phyloP scores from a whole-genome alignment of 2,113 vertebrate genomes.

The Phrynocephalus versicolor region DNA sequence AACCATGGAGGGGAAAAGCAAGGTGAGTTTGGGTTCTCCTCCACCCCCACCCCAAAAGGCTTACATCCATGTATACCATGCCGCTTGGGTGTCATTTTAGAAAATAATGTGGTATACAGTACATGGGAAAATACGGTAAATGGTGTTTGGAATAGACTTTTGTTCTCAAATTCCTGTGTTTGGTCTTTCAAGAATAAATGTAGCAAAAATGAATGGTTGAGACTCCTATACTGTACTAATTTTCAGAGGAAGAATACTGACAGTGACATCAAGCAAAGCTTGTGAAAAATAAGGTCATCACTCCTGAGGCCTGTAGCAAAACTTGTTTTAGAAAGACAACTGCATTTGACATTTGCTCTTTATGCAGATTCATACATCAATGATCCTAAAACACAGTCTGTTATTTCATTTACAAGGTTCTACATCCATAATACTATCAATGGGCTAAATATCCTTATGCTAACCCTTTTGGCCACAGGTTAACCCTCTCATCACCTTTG shows the following conservation, averaged over 20 bases:
- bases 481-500: background rate
- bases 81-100: too few relatives aligned
- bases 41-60: too few relatives aligned
- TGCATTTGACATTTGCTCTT: background rate
- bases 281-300: background rate
- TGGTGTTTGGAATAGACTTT: background rate
- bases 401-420: background rate
- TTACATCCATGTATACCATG: too few relatives aligned
- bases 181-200: too few relatives aligned
- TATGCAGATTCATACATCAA: background rate
- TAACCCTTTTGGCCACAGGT: background rate
- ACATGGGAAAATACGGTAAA: background rate
- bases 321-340: too few relatives aligned
- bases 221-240: background rate
- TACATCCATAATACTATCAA: background rate
- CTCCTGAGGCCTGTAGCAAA: background rate
- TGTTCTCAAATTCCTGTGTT: too few relatives aligned
- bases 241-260: background rate
- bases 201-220: too few relatives aligned
- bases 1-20: too few relatives aligned
- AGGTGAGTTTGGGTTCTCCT: too few relatives aligned
- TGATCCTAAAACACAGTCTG: background rate
- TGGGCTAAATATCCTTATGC: too few relatives aligned
- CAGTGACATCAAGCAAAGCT: background rate
- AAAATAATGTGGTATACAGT: too few relatives aligned